Conservation (phyloP, 2,888 invertebrate species). For the Heliconius erato region DNA sequence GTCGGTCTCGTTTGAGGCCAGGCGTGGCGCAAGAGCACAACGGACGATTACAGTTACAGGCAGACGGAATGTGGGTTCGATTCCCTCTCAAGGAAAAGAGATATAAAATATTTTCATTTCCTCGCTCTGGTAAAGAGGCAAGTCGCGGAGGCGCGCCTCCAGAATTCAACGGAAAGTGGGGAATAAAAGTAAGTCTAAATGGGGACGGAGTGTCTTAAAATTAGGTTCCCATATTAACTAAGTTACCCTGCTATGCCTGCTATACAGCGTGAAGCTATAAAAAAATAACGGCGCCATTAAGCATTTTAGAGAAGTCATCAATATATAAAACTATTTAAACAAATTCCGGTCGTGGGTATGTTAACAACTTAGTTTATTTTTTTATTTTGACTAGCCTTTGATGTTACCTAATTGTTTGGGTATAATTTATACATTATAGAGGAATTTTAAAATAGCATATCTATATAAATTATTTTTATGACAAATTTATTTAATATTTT, state of each 20-base stretch:
- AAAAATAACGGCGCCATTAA: background rate
- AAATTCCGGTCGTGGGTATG: background rate
- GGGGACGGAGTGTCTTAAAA: background rate
- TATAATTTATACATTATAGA: background rate
- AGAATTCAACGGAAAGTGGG: background rate
- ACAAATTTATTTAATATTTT: too few species aligned
- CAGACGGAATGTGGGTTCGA: too few species aligned
- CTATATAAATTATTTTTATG: too few species aligned
- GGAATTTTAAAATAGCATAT: too few species aligned
- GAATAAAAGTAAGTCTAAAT: background rate
- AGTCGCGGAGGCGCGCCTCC: background rate
- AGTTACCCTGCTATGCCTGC: background rate
- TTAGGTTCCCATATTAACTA: background rate
- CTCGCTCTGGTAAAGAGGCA: background rate
- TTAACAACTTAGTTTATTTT: background rate
- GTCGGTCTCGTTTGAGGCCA: too few species aligned
- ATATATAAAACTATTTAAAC: background rate
- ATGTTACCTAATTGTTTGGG: background rate
- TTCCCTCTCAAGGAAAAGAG: background rate
- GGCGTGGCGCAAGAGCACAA: too few species aligned
- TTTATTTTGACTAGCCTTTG: background rate
- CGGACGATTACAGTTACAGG: too few species aligned
- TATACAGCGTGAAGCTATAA: background rate
- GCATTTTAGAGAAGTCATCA: background rate
- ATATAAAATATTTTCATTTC: background rate